Conservation (phyloP, 2,797 vertebrate species). For the Sternotherus odoratus region DNA sequence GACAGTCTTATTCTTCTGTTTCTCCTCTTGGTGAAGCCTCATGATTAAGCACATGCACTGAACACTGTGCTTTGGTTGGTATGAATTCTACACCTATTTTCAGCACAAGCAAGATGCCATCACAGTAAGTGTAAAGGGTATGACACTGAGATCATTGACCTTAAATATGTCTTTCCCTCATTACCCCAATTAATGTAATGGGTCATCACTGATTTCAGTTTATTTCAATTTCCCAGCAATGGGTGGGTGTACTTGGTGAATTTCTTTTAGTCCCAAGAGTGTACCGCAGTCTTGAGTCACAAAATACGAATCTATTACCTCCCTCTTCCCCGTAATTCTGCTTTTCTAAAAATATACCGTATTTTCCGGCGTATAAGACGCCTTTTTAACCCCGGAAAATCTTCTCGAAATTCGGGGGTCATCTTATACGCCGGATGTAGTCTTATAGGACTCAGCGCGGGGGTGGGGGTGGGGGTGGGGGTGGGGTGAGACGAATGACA, state of each 20-base stretch:
- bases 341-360: not conserved
- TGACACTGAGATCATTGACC: not conserved
- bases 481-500: too few relatives aligned
- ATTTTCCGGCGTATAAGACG: too few relatives aligned
- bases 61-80: not conserved
- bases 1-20: not conserved
- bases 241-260: not conserved
- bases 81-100: not conserved
- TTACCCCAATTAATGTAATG: not conserved
- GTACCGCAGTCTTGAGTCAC: not conserved
- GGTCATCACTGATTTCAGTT: not conserved
- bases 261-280: not conserved
- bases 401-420: too few relatives aligned
- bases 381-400: too few relatives aligned
- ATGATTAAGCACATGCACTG: not conserved
- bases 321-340: not conserved
- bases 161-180: not conserved
- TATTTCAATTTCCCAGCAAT: constrained; percentile 1
- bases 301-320: not conserved
- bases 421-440: too few relatives aligned
- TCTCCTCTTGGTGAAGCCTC: not conserved
- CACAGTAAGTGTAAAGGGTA: not conserved
- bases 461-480: too few relatives aligned
- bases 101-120: not conserved
- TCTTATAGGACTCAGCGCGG: too few relatives aligned